Evolutionary conservation across 2,888 invertebrate species (phyloP).

Genomic region (Octodonta nipae): DNA sequence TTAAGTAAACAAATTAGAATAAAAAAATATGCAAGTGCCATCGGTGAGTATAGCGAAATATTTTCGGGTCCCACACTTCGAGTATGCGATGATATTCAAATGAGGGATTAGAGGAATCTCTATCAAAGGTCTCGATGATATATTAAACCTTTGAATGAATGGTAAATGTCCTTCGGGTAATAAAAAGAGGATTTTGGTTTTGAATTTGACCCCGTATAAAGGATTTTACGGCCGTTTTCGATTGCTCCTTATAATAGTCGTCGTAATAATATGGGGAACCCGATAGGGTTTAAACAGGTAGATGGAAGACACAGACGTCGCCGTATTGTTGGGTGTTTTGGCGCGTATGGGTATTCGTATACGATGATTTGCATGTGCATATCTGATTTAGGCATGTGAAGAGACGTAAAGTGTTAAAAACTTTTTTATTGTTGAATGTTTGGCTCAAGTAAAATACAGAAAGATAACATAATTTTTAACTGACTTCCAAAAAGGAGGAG

Average conservation of each 20-base stretch:
- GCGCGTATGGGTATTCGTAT: too few relatives aligned
- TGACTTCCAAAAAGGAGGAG: too few relatives aligned
- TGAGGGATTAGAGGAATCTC: slow-evolving; percentile 16
- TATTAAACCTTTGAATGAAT: slow-evolving; percentile 19
- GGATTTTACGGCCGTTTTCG: slow-evolving; percentile 17
- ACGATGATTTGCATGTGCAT: too few relatives aligned
- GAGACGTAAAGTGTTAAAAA: too few relatives aligned
- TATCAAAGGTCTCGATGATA: slow-evolving; percentile 21
- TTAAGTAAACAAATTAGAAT: slow-evolving; percentile 21
- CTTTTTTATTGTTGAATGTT: too few relatives aligned
- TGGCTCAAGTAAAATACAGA: too few relatives aligned
- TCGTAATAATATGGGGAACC: slow-evolving; percentile 17
- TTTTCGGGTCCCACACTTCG: slow-evolving; percentile 17
- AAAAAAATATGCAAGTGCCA: slow-evolving; percentile 16
- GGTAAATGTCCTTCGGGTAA: slow-evolving; percentile 21
- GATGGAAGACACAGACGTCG: too few relatives aligned
- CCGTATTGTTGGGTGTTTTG: too few relatives aligned
- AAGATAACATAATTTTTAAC: too few relatives aligned
- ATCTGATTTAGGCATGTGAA: too few relatives aligned
- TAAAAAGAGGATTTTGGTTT: slow-evolving; percentile 24
- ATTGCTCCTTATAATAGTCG: slow-evolving; percentile 16
- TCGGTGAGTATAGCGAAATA: too few relatives aligned
- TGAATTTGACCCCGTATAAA: slow-evolving; percentile 20
- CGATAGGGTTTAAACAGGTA: slow-evolving; percentile 17
- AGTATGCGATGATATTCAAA: slow-evolving; percentile 16